These are phyloP conservation scores for Cataglyphis livida DNA, from an alignment of 2,888 invertebrate genomes.

Conservation along the genomic window DNA sequence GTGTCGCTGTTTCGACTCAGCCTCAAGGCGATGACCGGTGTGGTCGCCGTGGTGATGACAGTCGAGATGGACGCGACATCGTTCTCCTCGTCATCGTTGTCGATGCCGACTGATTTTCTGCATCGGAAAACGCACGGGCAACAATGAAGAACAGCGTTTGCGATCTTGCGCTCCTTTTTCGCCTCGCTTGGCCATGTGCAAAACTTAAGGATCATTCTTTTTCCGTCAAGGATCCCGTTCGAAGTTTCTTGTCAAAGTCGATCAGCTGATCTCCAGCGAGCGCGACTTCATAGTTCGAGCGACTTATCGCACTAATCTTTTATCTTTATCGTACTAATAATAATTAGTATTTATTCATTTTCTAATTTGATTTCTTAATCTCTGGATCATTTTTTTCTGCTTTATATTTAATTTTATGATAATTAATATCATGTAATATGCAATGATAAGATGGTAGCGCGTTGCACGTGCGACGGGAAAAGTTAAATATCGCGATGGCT, in stretches of 20 bases:
- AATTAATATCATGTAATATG: not conserved
- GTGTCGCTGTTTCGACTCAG: slow-evolving; percentile 75
- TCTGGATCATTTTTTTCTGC: not conserved
- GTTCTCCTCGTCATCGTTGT: slow-evolving; percentile 76
- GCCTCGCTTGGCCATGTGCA: slow-evolving; percentile 79
- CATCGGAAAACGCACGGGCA: slow-evolving; percentile 83
- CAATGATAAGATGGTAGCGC: not conserved
- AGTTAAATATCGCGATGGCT: slow-evolving; percentile 13
- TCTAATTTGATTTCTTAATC: not conserved
- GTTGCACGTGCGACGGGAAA: not conserved
- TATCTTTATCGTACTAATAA: not conserved
- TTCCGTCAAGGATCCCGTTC: slow-evolving; percentile 48
- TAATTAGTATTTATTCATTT: not conserved
- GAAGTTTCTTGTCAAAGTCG: slow-evolving; percentile 34
- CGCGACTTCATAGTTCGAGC: slow-evolving; percentile 8
- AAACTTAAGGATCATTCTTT: slow-evolving; percentile 81
- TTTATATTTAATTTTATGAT: not conserved
- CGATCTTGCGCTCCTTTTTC: slow-evolving; percentile 73
- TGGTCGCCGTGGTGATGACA: slow-evolving; percentile 70
- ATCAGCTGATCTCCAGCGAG: not conserved
- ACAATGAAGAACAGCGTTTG: slow-evolving; percentile 79
- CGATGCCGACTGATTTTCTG: slow-evolving; percentile 79
- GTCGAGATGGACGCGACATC: slow-evolving; percentile 68
- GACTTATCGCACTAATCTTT: slow-evolving; percentile 1
- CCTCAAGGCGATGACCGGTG: slow-evolving; percentile 81